These are phyloP conservation scores for Chrysina gloriosa DNA, from an alignment of 2,888 invertebrate genomes.

Conservation along the genomic window DNA sequence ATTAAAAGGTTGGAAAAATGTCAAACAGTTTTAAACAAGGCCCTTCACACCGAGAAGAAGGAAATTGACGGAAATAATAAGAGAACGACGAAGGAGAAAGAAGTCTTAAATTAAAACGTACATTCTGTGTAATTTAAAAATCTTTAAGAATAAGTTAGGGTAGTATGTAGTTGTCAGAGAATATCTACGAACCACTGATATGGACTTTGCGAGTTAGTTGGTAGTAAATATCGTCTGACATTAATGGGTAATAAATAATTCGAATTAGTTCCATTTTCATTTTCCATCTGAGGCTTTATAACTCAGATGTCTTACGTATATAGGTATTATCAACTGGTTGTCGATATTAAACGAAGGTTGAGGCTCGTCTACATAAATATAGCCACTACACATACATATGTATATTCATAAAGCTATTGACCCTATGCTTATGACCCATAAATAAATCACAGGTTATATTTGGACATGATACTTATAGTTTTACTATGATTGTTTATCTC, in stretches of 20 bases:
- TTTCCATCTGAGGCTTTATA: constrained; percentile 51
- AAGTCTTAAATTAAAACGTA: neutral
- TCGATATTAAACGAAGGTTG: constrained; percentile 42
- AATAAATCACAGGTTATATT: constrained; percentile 9
- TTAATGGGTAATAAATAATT: constrained; percentile 54
- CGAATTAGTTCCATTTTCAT: constrained; percentile 54
- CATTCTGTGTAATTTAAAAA: neutral
- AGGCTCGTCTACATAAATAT: constrained; percentile 40
- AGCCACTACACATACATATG: neutral
- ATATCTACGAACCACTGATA: constrained; percentile 46
- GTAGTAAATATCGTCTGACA: constrained; percentile 49
- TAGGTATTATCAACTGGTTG: constrained; percentile 48
- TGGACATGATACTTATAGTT: constrained; percentile 13
- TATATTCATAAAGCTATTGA: constrained; percentile 28
- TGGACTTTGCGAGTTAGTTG: constrained; percentile 49
- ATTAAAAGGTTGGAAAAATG: no score
- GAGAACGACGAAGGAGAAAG: no score
- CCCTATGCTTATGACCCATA: neutral
- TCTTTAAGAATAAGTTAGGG: constrained; percentile 9
- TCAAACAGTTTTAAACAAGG: no score
- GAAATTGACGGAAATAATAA: no score
- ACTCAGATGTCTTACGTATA: constrained; percentile 51
- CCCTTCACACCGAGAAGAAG: no score
- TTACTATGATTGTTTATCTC: neutral
- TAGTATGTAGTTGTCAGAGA: constrained; percentile 37